A percentile compares a stretch with the other conserved stretches of the same genome.
Evolutionary conservation across 2,888 invertebrate genomes (phyloP).

Genomic region (Nemurella pictetii): DNA sequence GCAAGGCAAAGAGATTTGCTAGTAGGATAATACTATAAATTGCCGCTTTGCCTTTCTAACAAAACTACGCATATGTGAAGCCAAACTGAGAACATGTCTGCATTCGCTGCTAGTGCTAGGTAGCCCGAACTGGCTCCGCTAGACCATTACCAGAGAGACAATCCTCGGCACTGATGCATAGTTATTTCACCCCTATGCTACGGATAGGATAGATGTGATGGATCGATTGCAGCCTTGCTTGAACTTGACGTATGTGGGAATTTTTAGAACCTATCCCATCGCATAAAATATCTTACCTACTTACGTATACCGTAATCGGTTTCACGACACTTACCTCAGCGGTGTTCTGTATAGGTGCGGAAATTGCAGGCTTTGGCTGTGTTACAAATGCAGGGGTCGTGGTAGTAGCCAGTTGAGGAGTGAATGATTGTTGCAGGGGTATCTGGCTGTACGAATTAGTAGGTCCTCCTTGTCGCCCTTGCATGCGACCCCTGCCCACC

Average conservation of each 20-base stretch:
- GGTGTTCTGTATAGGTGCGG: background rate
- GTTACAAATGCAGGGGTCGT: constrained; percentile 24
- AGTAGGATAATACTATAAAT: constrained; percentile 3
- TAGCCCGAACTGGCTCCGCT: constrained; percentile 34
- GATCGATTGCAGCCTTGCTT: background rate
- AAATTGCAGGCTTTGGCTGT: constrained; percentile 25
- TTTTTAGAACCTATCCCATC: background rate
- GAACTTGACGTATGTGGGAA: background rate
- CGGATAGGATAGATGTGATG: constrained; percentile 23
- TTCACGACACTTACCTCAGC: background rate
- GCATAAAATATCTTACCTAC: too few species aligned
- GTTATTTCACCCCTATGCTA: constrained; percentile 42
- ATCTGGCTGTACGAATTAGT: background rate
- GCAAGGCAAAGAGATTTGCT: constrained; percentile 26
- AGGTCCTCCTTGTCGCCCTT: background rate
- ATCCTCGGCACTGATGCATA: constrained; percentile 42
- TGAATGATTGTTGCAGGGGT: background rate
- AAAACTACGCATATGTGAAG: constrained; percentile 34
- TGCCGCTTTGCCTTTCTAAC: constrained; percentile 24
- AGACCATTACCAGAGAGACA: constrained; percentile 42
- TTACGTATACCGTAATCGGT: too few species aligned
- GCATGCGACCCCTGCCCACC: background rate
- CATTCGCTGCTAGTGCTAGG: constrained; percentile 33
- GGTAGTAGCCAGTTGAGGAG: background rate
- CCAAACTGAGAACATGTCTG: constrained; percentile 37